Evolutionary conservation across 2,797 vertebrate species (phyloP).

Genomic region (Ctenosaura bakeri): DNA sequence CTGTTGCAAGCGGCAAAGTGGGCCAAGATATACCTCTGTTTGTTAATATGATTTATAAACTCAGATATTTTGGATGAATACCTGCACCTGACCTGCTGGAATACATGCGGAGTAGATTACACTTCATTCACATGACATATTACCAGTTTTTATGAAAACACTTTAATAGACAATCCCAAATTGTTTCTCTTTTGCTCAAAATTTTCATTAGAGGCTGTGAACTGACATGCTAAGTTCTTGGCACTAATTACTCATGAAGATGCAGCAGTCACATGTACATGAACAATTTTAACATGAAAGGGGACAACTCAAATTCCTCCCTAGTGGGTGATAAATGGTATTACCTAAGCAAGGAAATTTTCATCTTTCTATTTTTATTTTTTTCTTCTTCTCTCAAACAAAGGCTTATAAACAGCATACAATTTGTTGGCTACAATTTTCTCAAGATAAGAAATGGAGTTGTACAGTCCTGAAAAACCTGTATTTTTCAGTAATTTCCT

Average conservation of each 20-base stretch:
- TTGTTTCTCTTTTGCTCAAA: not conserved
- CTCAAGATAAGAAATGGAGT: slow-evolving; percentile 34
- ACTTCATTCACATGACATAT: no score
- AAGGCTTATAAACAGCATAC: slow-evolving; percentile 30
- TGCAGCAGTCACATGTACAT: slow-evolving; percentile 15
- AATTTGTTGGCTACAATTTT: slow-evolving; percentile 41
- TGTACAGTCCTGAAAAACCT: slow-evolving; percentile 34
- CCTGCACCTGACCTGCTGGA: no score
- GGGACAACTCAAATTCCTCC: not conserved
- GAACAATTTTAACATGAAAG: slow-evolving; percentile 17
- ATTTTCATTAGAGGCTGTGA: slow-evolving; percentile 14
- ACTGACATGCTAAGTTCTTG: slow-evolving; percentile 7
- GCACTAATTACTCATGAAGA: slow-evolving; percentile 14
- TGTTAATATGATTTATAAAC: no score
- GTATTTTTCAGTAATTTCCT: slow-evolving; percentile 51
- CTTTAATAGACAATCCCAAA: slow-evolving; percentile 31
- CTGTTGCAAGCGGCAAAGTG: no score
- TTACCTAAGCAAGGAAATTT: slow-evolving; percentile 19
- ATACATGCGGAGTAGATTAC: no score
- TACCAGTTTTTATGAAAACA: not conserved
- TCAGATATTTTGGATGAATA: no score
- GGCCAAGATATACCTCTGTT: no score
- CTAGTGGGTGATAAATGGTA: not conserved
- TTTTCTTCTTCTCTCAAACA: slow-evolving; percentile 29
- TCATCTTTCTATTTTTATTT: slow-evolving; percentile 12